phyloP scores from a whole-genome alignment of 2,797 vertebrate species.

The Chiloscyllium punctatum region DNA sequence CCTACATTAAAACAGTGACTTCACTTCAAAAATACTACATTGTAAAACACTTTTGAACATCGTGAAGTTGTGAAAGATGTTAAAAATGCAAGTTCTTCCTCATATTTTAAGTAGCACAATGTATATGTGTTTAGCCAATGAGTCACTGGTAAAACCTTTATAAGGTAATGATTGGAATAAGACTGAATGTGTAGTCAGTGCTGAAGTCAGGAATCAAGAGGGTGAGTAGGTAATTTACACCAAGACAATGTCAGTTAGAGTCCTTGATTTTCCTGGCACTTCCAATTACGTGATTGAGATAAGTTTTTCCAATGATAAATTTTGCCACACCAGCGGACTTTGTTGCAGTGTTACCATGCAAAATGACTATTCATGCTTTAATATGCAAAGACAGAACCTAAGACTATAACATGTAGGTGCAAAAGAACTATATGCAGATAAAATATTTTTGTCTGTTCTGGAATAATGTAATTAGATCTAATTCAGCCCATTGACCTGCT shows the following conservation, averaged over 20 bases:
- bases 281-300: background rate
- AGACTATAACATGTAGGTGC: too few relatives aligned
- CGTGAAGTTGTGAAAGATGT: background rate
- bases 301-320: background rate
- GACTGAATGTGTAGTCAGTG: background rate
- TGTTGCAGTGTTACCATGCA: background rate
- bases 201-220: background rate
- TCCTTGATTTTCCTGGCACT: background rate
- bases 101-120: background rate
- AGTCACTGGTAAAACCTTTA: background rate
- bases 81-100: background rate
- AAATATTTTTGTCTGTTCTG: background rate
- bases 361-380: background rate
- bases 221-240: background rate
- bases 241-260: background rate
- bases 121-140: background rate
- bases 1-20: background rate
- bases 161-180: background rate
- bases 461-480: background rate
- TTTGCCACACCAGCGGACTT: background rate
- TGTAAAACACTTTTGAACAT: background rate
- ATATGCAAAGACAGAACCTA: background rate
- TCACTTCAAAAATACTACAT: background rate
- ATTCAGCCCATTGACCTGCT: too few relatives aligned
- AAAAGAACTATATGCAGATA: background rate